phyloP scores from a whole-genome alignment of 2,888 invertebrate genomes.

The Erebia palarica region DNA sequence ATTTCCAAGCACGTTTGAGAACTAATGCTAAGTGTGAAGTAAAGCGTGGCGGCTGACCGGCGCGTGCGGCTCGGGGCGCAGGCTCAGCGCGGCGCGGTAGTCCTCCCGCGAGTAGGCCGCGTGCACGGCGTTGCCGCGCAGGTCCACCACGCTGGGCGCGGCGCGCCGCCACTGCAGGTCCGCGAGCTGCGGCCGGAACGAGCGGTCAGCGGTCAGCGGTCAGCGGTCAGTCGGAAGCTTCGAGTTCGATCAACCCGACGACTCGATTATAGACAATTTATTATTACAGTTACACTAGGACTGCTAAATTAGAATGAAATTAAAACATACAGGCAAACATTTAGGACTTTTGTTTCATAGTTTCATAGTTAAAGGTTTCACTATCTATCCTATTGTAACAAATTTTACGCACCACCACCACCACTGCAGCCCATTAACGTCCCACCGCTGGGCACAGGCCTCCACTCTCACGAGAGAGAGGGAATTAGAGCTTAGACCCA shows the following conservation, averaged over 20 bases:
- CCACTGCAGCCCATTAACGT: too few species aligned
- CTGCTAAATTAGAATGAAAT: neutral
- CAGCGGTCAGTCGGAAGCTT: too few species aligned
- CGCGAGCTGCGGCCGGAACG: constrained; percentile 26
- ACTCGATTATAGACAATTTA: too few species aligned
- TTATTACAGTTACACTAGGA: neutral
- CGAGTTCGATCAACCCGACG: too few species aligned
- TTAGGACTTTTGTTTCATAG: neutral
- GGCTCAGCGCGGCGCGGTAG: constrained; percentile 32
- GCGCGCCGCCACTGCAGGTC: constrained; percentile 39
- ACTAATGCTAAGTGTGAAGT: too few species aligned
- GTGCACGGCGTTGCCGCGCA: constrained; percentile 40
- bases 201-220: too few species aligned
- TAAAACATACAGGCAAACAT: neutral
- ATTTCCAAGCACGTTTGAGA: too few species aligned
- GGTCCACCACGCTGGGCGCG: constrained; percentile 36
- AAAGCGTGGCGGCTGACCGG: neutral
- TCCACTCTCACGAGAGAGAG: too few species aligned
- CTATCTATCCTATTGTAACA: neutral
- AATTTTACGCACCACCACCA: too few species aligned
- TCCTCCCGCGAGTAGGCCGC: constrained; percentile 34
- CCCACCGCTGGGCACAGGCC: too few species aligned
- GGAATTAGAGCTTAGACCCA: too few species aligned
- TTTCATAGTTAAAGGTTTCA: neutral
- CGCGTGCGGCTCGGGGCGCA: constrained; percentile 12